phyloP scores from a whole-genome alignment of 2,797 vertebrate genomes.

The Parauchenoglanis ngamensis region DNA sequence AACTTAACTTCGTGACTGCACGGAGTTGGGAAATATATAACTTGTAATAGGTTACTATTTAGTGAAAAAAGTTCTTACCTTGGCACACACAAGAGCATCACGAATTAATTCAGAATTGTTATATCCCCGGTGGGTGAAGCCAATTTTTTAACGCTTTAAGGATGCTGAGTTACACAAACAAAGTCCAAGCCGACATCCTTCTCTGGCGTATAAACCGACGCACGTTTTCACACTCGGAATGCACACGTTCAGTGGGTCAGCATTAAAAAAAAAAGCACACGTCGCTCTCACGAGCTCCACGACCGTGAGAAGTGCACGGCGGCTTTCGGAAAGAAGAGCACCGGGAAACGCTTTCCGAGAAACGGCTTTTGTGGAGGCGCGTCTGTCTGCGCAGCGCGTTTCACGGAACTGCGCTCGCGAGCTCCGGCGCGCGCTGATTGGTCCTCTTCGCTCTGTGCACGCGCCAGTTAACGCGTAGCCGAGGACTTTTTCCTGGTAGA shows the following conservation, averaged over 20 bases:
- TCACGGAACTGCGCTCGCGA: slow-evolving; percentile 52
- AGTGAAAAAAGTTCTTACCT: slow-evolving; percentile 62
- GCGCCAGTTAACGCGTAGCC: slow-evolving; percentile 56
- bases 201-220: not conserved
- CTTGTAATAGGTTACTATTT: not conserved
- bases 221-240: not conserved
- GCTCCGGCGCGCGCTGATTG: slow-evolving; percentile 42
- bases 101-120: slow-evolving; percentile 1
- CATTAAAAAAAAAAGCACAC: not conserved
- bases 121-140: not conserved
- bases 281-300: not conserved
- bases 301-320: not conserved
- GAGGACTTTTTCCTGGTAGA: slow-evolving; percentile 64
- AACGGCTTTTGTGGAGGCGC: slow-evolving; percentile 52
- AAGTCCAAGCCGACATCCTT: not conserved
- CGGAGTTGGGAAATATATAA: not conserved
- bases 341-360: slow-evolving; percentile 68
- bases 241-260: not conserved
- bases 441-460: slow-evolving; percentile 5
- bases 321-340: slow-evolving; percentile 35
- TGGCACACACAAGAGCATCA: slow-evolving; percentile 57
- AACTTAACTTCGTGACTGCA: not conserved
- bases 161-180: not conserved
- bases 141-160: not conserved
- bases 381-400: slow-evolving; percentile 48